Conservation (phyloP, 2,797 vertebrate genomes). For the Sebastes matsubarae region DNA sequence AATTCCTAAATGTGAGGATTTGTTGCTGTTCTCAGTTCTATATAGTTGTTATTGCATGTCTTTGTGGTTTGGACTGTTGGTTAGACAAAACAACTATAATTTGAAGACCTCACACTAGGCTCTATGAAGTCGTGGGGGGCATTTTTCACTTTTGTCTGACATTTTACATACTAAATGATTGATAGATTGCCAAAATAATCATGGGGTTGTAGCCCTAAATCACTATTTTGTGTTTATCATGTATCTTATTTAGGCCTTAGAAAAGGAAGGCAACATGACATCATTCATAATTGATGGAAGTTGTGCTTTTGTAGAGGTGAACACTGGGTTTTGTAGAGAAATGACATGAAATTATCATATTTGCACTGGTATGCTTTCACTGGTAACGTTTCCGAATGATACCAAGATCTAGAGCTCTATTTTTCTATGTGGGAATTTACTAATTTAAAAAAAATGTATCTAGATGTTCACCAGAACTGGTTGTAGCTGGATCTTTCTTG, state of each 20-base stretch:
- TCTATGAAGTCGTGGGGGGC: not conserved
- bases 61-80: not conserved
- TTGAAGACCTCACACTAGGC: not conserved
- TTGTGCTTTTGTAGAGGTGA: not conserved
- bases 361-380: not conserved
- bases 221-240: not conserved
- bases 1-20: not conserved
- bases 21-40: not conserved
- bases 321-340: not conserved
- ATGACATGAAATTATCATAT: not conserved
- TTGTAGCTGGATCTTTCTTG: constrained; percentile 81
- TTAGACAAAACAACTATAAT: not conserved
- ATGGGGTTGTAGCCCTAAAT: too few relatives aligned
- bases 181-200: not conserved
- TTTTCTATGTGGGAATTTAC: not conserved
- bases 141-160: too few relatives aligned
- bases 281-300: not conserved
- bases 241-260: not conserved
- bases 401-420: not conserved
- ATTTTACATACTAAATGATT: not conserved
- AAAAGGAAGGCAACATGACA: not conserved
- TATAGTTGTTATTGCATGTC: accelerated
- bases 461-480: constrained; percentile 69
- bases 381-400: not conserved
- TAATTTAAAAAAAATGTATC: not conserved